Conservation (phyloP, 2,113 vertebrate genomes). For the Neotoma lepida region DNA sequence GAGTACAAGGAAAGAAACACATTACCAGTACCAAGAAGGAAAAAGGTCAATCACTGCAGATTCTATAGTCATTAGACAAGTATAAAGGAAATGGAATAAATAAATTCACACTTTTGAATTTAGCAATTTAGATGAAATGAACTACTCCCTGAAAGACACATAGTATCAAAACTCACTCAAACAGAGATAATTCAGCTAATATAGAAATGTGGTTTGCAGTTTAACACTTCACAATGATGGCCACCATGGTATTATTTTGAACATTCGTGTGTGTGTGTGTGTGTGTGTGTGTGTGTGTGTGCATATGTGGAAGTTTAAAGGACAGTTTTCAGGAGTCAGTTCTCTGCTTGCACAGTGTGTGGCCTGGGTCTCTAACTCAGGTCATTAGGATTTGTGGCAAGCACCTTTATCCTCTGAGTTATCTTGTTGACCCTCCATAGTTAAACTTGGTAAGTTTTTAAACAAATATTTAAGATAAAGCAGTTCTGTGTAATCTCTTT, state of each 20-base stretch:
- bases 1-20: conserved; percentile 9
- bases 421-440: not conserved
- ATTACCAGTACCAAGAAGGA: not conserved
- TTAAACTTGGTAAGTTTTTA: not conserved
- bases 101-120: not conserved
- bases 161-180: not conserved
- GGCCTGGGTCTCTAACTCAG: not conserved
- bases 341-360: not conserved
- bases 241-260: not conserved
- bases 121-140: not conserved
- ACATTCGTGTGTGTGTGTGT: not conserved
- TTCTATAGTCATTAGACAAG: not conserved
- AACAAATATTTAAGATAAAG: not conserved
- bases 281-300: not conserved
- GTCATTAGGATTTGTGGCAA: not conserved
- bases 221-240: not conserved
- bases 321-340: not conserved
- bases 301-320: not conserved
- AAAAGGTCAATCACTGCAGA: not conserved
- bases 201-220: not conserved
- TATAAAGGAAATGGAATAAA: not conserved
- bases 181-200: not conserved
- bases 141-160: not conserved
- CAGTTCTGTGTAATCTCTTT: not conserved
- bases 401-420: not conserved